Evolutionary conservation across 2,113 vertebrate species (phyloP).

Genomic region (Ceyx cyanopectus): DNA sequence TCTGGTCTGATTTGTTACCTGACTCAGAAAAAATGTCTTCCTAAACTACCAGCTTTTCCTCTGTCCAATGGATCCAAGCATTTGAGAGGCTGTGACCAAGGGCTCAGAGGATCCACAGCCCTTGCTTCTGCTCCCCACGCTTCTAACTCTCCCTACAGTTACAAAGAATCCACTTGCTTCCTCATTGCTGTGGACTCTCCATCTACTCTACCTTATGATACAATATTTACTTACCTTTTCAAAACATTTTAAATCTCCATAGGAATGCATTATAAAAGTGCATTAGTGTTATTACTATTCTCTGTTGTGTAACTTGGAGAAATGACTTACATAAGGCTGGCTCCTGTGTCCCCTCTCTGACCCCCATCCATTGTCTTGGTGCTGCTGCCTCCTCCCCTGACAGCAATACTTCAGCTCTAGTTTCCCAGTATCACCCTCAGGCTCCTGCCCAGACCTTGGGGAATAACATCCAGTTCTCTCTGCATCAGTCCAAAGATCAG

Average conservation of each 20-base stretch:
- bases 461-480: not conserved
- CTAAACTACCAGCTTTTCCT: not conserved
- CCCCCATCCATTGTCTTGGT: not conserved
- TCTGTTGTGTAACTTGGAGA: conserved; percentile 33
- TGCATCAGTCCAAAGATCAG: not conserved
- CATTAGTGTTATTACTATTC: conserved; percentile 47
- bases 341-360: conserved; percentile 15
- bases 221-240: conserved; percentile 40
- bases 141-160: not conserved
- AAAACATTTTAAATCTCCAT: conserved; percentile 38
- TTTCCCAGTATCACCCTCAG: not conserved
- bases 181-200: not conserved
- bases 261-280: conserved; percentile 43
- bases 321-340: not conserved
- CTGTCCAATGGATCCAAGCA: not conserved
- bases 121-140: not conserved
- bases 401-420: not conserved
- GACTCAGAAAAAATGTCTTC: not conserved
- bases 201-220: conserved; percentile 19
- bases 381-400: not conserved
- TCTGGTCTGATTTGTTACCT: conserved; percentile 13
- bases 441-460: not conserved
- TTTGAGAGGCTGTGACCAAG: not conserved
- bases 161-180: conserved; percentile 9
- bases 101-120: not conserved